Conservation (phyloP, 2,113 vertebrate genomes). For the Brachyistius frenatus region DNA sequence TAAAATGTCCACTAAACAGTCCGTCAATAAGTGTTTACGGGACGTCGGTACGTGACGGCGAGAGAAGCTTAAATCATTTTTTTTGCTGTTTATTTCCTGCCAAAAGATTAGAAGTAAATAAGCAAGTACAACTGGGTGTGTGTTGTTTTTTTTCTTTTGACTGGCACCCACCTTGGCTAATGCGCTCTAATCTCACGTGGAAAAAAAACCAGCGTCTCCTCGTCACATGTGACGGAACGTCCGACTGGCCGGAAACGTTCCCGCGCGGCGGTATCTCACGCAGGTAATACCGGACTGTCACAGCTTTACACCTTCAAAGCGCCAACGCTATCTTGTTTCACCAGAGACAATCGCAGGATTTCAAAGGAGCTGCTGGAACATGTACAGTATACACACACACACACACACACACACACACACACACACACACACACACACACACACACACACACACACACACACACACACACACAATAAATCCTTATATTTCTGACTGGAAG, state of each 20-base stretch:
- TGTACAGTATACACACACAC: slow-evolving; percentile 14
- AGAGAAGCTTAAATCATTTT: slow-evolving; percentile 41
- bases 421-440: slow-evolving; percentile 11
- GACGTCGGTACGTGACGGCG: slow-evolving; percentile 32
- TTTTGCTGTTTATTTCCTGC: slow-evolving; percentile 62
- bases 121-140: slow-evolving; percentile 43
- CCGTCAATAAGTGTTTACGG: slow-evolving; percentile 47
- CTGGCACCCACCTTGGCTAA: slow-evolving; percentile 69
- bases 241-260: slow-evolving; percentile 64
- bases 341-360: slow-evolving; percentile 80
- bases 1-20: slow-evolving; percentile 56
- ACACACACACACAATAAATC: slow-evolving; percentile 48
- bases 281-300: slow-evolving; percentile 66
- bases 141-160: slow-evolving; percentile 35
- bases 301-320: slow-evolving; percentile 76
- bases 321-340: slow-evolving; percentile 71
- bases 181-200: slow-evolving; percentile 73
- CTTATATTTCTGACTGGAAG: slow-evolving; percentile 53
- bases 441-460: background rate
- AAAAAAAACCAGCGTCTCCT: slow-evolving; percentile 45
- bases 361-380: slow-evolving; percentile 55
- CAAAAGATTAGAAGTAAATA: slow-evolving; percentile 58
- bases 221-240: slow-evolving; percentile 54
- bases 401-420: slow-evolving; percentile 9
- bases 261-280: slow-evolving; percentile 16